Percentiles rank a stretch among this genome's conserved stretches.
These are phyloP conservation scores for Axinella damicornis DNA, from an alignment of 37 sponge, comb jelly and placozoan species.

Conservation along the genomic window DNA sequence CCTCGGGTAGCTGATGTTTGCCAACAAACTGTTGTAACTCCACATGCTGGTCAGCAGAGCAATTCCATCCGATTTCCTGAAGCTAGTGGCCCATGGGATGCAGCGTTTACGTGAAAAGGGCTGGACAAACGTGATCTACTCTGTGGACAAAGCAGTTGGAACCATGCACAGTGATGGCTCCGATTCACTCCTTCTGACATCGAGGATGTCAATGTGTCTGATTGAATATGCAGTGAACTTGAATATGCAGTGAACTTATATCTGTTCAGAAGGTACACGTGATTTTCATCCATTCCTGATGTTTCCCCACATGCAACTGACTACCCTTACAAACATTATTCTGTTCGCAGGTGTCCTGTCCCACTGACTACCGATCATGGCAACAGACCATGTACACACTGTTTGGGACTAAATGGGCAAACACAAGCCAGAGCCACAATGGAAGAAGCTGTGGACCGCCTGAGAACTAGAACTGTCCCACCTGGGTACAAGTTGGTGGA, in stretches of 20 bases:
- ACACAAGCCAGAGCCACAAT: slow-evolving; percentile 14
- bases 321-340: neutral
- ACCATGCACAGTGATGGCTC: slow-evolving; percentile 36
- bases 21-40: too few species aligned
- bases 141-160: slow-evolving; percentile 18
- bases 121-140: slow-evolving; percentile 27
- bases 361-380: slow-evolving; percentile 23
- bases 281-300: too few species aligned
- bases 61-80: slow-evolving; percentile 30
- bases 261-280: slow-evolving; percentile 15
- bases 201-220: slow-evolving; percentile 52
- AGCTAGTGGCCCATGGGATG: slow-evolving; percentile 5
- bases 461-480: too few species aligned
- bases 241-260: slow-evolving; percentile 38
- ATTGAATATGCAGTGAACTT: slow-evolving; percentile 44
- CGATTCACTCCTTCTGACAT: slow-evolving; percentile 12
- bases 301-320: too few species aligned
- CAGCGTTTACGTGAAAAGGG: neutral
- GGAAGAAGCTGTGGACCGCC: too few species aligned
- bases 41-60: too few species aligned
- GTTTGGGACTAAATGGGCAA: slow-evolving; percentile 49
- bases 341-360: slow-evolving; percentile 10
- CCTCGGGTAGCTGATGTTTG: too few species aligned
- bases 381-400: slow-evolving; percentile 34
- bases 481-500: too few species aligned